Conservation (phyloP, 1,140 invertebrate genomes). For the Bombus soroeensis region DNA sequence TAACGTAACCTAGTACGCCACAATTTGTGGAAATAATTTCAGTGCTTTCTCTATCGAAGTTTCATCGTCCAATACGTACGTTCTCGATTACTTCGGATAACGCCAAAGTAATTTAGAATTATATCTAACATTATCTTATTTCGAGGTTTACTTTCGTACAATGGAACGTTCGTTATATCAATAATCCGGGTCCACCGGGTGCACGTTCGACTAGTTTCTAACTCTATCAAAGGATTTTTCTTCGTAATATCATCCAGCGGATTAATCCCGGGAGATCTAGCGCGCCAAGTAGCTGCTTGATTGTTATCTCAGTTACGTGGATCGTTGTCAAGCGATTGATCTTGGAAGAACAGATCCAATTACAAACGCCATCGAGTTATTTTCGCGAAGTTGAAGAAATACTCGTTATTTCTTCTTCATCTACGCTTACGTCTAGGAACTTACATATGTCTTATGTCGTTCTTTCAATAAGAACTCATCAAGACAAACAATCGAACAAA, state of each 20-base stretch:
- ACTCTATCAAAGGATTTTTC: slow-evolving; percentile 3
- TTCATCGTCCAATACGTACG: too few relatives aligned
- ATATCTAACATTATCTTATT: neutral
- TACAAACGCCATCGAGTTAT: slow-evolving; percentile 4
- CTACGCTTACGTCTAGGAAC: neutral
- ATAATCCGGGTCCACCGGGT: neutral
- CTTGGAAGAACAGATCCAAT: slow-evolving; percentile 9
- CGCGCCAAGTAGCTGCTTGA: neutral
- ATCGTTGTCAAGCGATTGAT: neutral
- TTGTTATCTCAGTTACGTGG: slow-evolving; percentile 15
- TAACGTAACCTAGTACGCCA: too few relatives aligned
- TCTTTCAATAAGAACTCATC: neutral
- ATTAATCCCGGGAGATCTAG: slow-evolving; percentile 20
- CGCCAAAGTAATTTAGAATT: too few relatives aligned
- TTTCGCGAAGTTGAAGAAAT: neutral
- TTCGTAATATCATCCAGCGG: neutral
- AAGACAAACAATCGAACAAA: too few relatives aligned
- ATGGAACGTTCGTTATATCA: slow-evolving; percentile 12
- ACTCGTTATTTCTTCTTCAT: slow-evolving; percentile 21
- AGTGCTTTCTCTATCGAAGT: too few relatives aligned
- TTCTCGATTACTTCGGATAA: too few relatives aligned
- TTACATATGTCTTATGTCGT: neutral
- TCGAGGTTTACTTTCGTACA: neutral
- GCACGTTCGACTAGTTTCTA: neutral
- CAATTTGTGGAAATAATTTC: too few relatives aligned